These are phyloP conservation scores for Pipistrellus kuhlii DNA, from an alignment of 2,797 vertebrate genomes.

Conservation along the genomic window DNA sequence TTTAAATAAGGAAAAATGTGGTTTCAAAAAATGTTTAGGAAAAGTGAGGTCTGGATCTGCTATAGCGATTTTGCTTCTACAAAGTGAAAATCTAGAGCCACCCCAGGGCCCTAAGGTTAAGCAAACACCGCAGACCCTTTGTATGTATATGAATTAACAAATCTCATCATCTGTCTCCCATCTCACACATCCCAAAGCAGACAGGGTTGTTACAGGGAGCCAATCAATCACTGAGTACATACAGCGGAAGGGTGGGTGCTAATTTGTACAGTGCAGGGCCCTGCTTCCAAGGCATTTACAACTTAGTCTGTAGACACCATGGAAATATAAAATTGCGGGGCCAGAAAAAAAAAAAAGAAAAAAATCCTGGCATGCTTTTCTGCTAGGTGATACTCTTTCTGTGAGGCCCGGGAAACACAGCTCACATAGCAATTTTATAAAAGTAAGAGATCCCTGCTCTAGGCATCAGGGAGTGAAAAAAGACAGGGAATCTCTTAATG, in stretches of 20 bases:
- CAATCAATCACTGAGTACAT: neutral
- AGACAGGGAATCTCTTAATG: neutral
- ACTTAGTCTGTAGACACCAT: neutral
- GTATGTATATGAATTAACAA: slow-evolving; percentile 5
- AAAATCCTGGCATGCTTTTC: neutral
- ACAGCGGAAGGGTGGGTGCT: neutral
- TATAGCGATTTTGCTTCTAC: slow-evolving; percentile 46
- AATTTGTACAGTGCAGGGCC: neutral
- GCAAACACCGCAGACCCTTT: neutral
- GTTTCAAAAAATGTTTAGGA: neutral
- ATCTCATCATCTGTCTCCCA: neutral
- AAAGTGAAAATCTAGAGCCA: neutral
- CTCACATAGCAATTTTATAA: neutral
- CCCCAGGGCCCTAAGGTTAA: neutral
- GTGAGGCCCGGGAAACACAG: neutral
- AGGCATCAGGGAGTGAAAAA: neutral
- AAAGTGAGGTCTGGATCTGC: slow-evolving; percentile 31
- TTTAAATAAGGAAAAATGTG: slow-evolving; percentile 16
- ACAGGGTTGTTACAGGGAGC: slow-evolving; percentile 40
- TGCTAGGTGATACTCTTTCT: neutral
- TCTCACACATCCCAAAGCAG: neutral
- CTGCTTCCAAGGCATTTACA: neutral
- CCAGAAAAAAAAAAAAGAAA: neutral
- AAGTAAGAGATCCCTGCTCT: neutral
- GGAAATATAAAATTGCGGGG: slow-evolving; percentile 36